These are phyloP conservation scores for Onychorhynchus coronatus DNA, from an alignment of 2,113 vertebrate genomes.

Conservation along the genomic window DNA sequence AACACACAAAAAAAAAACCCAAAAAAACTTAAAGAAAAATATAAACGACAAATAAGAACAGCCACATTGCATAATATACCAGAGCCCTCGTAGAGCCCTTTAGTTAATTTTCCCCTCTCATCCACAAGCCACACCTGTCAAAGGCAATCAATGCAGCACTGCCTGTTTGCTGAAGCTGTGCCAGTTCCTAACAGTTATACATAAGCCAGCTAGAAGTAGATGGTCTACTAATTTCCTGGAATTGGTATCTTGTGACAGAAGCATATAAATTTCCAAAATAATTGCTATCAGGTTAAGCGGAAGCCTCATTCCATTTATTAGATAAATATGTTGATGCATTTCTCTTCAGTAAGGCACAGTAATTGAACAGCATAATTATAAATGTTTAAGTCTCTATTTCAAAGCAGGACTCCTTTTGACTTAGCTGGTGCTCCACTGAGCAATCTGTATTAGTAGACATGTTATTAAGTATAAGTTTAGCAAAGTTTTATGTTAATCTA, in stretches of 20 bases:
- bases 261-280: constrained; percentile 47
- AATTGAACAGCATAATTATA: constrained; percentile 9
- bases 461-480: neutral
- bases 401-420: neutral
- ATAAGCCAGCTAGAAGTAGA: neutral
- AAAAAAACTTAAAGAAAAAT: neutral
- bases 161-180: neutral
- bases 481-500: neutral
- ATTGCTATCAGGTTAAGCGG: constrained; percentile 31
- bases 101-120: constrained; percentile 39
- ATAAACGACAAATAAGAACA: neutral
- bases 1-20: neutral
- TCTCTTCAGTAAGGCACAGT: neutral
- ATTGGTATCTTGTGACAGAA: constrained; percentile 21
- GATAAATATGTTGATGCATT: constrained; percentile 31
- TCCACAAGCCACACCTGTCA: constrained; percentile 17
- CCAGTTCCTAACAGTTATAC: neutral
- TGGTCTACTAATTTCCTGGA: constrained; percentile 40
- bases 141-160: constrained; percentile 14
- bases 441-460: neutral
- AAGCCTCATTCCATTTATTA: constrained; percentile 41
- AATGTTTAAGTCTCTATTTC: neutral
- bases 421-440: neutral
- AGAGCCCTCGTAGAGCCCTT: neutral
- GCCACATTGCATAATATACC: neutral